Percentiles rank a stretch among this genome's conserved stretches.
Conservation (phyloP, 37 sponge, comb jelly and placozoan species). For the Ephydatia muelleri region DNA sequence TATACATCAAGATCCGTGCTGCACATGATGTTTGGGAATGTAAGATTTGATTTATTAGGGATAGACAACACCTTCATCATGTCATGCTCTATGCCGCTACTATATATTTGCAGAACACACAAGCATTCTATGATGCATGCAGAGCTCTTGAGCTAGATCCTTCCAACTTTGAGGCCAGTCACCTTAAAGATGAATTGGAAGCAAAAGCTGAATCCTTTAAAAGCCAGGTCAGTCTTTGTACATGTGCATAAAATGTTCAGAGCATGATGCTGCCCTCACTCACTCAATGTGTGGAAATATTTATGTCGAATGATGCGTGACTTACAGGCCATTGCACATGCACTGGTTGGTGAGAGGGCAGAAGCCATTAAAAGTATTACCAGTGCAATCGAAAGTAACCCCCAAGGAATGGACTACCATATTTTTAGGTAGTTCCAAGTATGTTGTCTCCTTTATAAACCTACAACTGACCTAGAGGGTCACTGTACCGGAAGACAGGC, state of each 20-base stretch:
- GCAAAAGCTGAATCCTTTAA: conserved; percentile 47
- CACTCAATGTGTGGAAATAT: not conserved
- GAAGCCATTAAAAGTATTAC: conserved; percentile 86
- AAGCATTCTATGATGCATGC: conserved; percentile 71
- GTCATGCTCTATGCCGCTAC: too few relatives aligned
- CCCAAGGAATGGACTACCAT: conserved; percentile 50
- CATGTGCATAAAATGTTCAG: not conserved
- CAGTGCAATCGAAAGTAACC: conserved; percentile 84
- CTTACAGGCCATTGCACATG: conserved; percentile 67
- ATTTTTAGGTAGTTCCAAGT: conserved; percentile 36
- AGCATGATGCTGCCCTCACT: not conserved
- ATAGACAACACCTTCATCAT: not conserved
- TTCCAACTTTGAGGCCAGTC: conserved; percentile 34
- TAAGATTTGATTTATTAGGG: not conserved
- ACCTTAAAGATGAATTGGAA: conserved; percentile 54
- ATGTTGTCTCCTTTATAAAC: not conserved
- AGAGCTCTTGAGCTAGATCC: conserved; percentile 74
- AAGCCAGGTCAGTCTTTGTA: conserved; percentile 25
- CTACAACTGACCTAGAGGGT: conserved; percentile 56
- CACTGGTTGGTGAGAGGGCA: conserved; percentile 53
- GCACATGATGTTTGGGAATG: conserved; percentile 72
- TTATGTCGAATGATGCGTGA: too few relatives aligned
- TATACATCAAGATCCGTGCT: conserved; percentile 65
- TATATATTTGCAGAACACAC: conserved; percentile 41
- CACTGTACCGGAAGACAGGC: conserved; percentile 63